Evolutionary conservation across 2,888 invertebrate species (phyloP).

Genomic region (Hydraecia micacea): DNA sequence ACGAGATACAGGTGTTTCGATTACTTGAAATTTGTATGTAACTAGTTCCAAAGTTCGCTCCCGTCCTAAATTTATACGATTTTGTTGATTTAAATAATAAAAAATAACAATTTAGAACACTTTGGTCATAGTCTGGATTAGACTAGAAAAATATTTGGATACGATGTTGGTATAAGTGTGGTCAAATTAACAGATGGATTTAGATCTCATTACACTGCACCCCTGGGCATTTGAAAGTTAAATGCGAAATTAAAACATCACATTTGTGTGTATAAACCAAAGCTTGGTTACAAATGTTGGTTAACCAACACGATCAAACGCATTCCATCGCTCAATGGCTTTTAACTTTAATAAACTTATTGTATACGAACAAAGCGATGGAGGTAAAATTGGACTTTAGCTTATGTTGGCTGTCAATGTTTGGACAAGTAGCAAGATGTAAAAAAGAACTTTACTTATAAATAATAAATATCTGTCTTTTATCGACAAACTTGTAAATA

Average conservation of each 20-base stretch:
- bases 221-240: constrained; percentile 12
- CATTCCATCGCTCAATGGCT: constrained; percentile 3
- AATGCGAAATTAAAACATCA: constrained; percentile 19
- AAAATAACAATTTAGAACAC: constrained; percentile 47
- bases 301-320: constrained; percentile 7
- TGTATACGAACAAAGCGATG: constrained; percentile 31
- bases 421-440: constrained; percentile 26
- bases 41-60: constrained; percentile 80
- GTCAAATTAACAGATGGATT: constrained; percentile 4
- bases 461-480: constrained; percentile 42
- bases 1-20: constrained; percentile 70
- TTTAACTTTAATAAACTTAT: constrained; percentile 3
- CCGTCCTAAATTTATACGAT: constrained; percentile 88
- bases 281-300: constrained; percentile 33
- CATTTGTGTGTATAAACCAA: constrained; percentile 18
- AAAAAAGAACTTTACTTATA: constrained; percentile 45
- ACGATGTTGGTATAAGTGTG: constrained; percentile 48
- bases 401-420: constrained; percentile 25
- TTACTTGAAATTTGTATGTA: constrained; percentile 73
- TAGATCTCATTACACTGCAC: constrained; percentile 23
- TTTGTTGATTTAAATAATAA: constrained; percentile 65
- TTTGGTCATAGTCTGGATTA: constrained; percentile 58
- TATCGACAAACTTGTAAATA: constrained; percentile 77
- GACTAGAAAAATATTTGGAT: constrained; percentile 57
- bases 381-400: not conserved